These are phyloP conservation scores for Thomomys bottae DNA, from an alignment of 2,113 vertebrate species.

Conservation along the genomic window DNA sequence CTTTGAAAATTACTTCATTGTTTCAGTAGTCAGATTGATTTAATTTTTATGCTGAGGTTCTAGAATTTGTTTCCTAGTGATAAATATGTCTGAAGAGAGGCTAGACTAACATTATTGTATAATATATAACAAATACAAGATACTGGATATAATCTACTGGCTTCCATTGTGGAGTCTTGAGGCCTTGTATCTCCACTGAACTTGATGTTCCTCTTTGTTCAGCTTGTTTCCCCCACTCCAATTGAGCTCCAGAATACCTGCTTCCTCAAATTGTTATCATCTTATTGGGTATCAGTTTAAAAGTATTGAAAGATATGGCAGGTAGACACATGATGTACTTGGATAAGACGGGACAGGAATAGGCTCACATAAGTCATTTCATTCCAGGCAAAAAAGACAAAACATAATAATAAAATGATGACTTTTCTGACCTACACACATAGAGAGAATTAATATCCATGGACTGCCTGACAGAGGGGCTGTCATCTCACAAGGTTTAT, in stretches of 20 bases:
- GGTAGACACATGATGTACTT: background rate
- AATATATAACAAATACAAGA: too few relatives aligned
- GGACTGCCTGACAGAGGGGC: background rate
- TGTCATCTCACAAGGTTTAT: background rate
- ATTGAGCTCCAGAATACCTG: background rate
- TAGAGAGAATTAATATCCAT: background rate
- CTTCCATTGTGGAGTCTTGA: background rate
- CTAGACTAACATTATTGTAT: background rate
- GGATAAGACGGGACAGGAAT: constrained; percentile 1
- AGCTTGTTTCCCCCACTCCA: background rate
- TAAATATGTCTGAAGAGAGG: too few relatives aligned
- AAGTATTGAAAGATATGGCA: constrained; percentile 7
- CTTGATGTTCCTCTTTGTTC: background rate
- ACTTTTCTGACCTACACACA: background rate
- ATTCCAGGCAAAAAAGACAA: background rate
- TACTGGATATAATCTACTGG: too few relatives aligned
- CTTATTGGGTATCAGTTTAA: background rate
- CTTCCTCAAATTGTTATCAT: background rate
- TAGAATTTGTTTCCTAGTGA: background rate
- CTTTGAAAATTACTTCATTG: background rate
- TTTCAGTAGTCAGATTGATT: background rate
- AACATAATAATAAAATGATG: background rate
- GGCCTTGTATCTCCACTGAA: background rate
- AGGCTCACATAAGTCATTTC: background rate
- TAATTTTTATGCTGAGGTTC: background rate